Conservation (phyloP, 2,888 invertebrate species). For the Cheilosia grossa region DNA sequence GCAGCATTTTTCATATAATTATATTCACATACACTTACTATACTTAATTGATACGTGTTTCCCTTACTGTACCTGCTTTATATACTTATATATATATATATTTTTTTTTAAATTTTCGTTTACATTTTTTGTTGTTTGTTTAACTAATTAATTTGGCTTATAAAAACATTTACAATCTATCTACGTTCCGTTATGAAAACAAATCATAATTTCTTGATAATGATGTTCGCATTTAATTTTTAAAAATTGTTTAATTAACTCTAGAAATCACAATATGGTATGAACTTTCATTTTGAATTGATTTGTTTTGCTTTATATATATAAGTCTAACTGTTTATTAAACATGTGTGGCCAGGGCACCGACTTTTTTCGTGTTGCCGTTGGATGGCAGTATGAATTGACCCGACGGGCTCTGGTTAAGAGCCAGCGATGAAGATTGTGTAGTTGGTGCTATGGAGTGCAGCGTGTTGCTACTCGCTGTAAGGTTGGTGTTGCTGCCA, state of each 20-base stretch:
- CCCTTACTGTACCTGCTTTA: conserved; percentile 36
- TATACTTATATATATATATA: neutral
- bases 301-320: conserved; percentile 64
- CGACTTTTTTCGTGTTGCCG: conserved; percentile 82
- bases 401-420: conserved; percentile 85
- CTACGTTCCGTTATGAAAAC: conserved; percentile 72
- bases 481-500: conserved; percentile 85
- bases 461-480: conserved; percentile 81
- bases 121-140: conserved; percentile 55
- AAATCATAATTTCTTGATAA: conserved; percentile 64
- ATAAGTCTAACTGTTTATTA: conserved; percentile 82
- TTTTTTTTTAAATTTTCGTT: conserved; percentile 73
- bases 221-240: conserved; percentile 60
- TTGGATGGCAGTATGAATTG: conserved; percentile 83
- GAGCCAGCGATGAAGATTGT: conserved; percentile 87
- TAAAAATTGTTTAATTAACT: conserved; percentile 80
- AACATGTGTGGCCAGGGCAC: conserved; percentile 86
- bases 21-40: conserved; percentile 76
- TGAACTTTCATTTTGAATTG: conserved; percentile 74
- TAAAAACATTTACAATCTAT: conserved; percentile 75
- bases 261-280: conserved; percentile 83
- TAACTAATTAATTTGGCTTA: conserved; percentile 75
- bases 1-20: conserved; percentile 79
- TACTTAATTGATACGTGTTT: conserved; percentile 72
- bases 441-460: conserved; percentile 84